These are phyloP conservation scores for Melipona beecheii DNA, from an alignment of 2,888 invertebrate genomes.

Conservation along the genomic window DNA sequence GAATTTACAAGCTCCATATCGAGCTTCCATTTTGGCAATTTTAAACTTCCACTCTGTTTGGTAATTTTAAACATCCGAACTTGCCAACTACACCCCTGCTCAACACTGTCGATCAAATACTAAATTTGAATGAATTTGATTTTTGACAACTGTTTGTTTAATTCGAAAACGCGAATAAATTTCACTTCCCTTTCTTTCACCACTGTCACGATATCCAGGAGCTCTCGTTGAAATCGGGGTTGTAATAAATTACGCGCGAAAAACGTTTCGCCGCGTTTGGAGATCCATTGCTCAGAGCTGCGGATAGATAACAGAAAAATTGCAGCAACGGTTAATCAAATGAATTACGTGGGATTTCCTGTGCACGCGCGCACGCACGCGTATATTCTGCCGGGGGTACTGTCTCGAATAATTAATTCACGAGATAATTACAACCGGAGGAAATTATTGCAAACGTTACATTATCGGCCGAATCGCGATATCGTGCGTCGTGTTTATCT, in stretches of 20 bases:
- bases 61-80: too few relatives aligned
- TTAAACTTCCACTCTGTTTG: too few relatives aligned
- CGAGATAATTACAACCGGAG: constrained; percentile 18
- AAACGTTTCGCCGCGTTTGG: constrained; percentile 47
- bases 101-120: too few relatives aligned
- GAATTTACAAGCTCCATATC: too few relatives aligned
- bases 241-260: constrained; percentile 40
- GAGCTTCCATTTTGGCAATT: too few relatives aligned
- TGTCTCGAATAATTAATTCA: constrained; percentile 40
- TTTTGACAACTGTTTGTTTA: background rate
- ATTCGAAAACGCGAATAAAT: constrained; percentile 11
- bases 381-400: background rate
- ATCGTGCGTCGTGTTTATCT: background rate
- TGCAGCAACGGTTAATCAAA: constrained; percentile 36
- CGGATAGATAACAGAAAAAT: constrained; percentile 54
- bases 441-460: constrained; percentile 28
- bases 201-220: background rate
- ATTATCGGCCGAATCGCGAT: constrained; percentile 4
- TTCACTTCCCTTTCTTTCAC: background rate
- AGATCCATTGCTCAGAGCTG: constrained; percentile 46
- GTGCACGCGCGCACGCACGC: background rate
- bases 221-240: constrained; percentile 35
- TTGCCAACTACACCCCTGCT: too few relatives aligned
- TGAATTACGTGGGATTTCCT: constrained; percentile 43
- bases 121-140: too few relatives aligned